Base-by-base conservation (phyloP, 2,888 invertebrate species). In the Hydrotaea cyrtoneurina region DNA sequence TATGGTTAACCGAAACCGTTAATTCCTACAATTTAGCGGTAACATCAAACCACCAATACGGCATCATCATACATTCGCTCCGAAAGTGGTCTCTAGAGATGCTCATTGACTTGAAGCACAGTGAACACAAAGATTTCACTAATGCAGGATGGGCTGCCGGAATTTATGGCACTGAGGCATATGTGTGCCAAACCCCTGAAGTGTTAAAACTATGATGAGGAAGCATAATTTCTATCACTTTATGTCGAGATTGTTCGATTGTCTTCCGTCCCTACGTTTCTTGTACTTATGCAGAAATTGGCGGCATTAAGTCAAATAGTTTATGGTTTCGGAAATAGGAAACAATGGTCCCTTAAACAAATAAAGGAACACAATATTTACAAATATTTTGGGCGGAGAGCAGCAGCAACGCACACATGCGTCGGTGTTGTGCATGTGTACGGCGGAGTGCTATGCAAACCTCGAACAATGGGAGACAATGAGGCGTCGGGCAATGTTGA, bases 11-110 rank as follows among this genome's bases (percentile, higher is more conserved):
- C 86, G 80, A 83, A 82, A 86, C 86, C 86, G 86, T 86, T 87
- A 87, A 80, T 87, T 87, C 86, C 72, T 31, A 75, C 82, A 87
- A 86, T 86, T 87, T 87, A 87, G 86, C 86, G 86, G 86, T 64
- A 75, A 59, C 80, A 80, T 87, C 83, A 87, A 86, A 86, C 46
- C 10, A 7, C 46, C 10, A 7, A 72, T 43, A 39, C 79, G 79
- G 77, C 81, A 83, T 53, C 84, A 82, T 75, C 81, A 66, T 59
- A 66, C 15, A 78, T 72, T 78, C 72, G 64, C 78, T 64, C 15
- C 43, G 31, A 85, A 84, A 85, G 84, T 85, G 84, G 78, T 81
- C 84, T 85, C 84, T 43, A 50, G 85, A 74, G 82, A 79, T 59
- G 46, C 73, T 74, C 77, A 80, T 79, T 79, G 79, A 82, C 55